Base-by-base conservation (phyloP, 1,140 invertebrate species). In the Lutraria rhynchaena region DNA sequence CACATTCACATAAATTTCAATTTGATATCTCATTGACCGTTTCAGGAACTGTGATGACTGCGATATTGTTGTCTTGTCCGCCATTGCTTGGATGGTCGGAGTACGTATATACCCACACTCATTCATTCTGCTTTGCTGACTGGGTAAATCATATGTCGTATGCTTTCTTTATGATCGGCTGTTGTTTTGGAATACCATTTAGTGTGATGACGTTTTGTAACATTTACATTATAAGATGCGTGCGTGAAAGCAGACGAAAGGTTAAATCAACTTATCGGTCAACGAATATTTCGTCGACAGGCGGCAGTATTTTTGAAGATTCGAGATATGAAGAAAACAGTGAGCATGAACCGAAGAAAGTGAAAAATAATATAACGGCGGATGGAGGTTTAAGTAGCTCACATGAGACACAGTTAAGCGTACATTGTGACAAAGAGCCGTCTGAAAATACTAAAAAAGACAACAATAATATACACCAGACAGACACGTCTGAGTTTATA, bases 111-210 rank as follows among this genome's bases (percentile, higher is more conserved):
- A 81, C 86, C 13, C n/a, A 74, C 37, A 61, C 77, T 44, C 86
- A 84, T 57, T 81, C 83, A 2, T 85, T 88, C 58, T 90, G 83
- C 69, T 90, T 86, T 67, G 89, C 85, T 75, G 65, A 86, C 69
- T 90, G 87, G 89, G 78, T 33, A 5, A 85, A 74, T 65, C 76
- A 61, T 35, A 83, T 61, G 15, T 87, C 81, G 9, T 90, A 88
- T 53, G 87, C 87, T 27, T 86, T 87, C 61, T 87, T 87, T 67
- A 88, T 88, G 87, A 86, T 88, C 19, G 67, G 84, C 55, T 55
- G 84, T 58, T 85, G 84, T 67, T 77, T 90, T 60, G 86, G 87
- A 41, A 87, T 89, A 71, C 89, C 89, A 1, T 83, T 87, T 19
- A 81, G 75, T 1, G 85, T 87, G 3, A 87, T 89, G 83, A 81